Evolutionary conservation across 2,113 vertebrate species (phyloP).

Genomic region (Euleptes europaea): DNA sequence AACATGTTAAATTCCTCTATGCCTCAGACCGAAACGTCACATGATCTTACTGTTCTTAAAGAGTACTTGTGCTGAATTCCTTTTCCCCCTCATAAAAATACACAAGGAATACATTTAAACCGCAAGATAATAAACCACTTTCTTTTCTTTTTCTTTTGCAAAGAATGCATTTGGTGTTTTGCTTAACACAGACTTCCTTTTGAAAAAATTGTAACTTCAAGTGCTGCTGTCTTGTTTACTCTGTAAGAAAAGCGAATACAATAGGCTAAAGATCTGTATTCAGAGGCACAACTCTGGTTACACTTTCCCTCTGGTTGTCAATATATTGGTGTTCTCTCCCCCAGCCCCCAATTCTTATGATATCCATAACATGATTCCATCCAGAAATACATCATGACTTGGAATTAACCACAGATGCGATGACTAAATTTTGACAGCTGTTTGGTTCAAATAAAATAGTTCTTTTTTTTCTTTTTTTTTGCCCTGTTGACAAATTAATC

Average conservation of each 20-base stretch:
- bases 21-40: background rate
- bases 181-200: background rate
- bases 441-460: too few relatives aligned
- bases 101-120: background rate
- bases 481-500: too few relatives aligned
- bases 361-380: too few relatives aligned
- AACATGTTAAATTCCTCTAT: slow-evolving; percentile 26
- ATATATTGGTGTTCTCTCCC: background rate
- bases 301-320: background rate
- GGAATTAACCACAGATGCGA: too few relatives aligned
- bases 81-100: background rate
- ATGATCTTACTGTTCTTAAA: background rate
- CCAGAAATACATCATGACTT: too few relatives aligned
- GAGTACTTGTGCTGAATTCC: background rate
- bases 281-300: background rate
- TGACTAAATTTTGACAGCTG: too few relatives aligned
- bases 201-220: background rate
- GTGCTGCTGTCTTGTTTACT: background rate
- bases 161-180: background rate
- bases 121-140: background rate
- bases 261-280: background rate
- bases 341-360: background rate
- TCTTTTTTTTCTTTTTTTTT: too few relatives aligned
- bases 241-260: background rate
- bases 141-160: background rate